Evolutionary conservation across 2,113 vertebrate genomes (phyloP), one percentile per base, ranked within the genome.

Genomic region (Anarrhichthys ocellatus): DNA sequence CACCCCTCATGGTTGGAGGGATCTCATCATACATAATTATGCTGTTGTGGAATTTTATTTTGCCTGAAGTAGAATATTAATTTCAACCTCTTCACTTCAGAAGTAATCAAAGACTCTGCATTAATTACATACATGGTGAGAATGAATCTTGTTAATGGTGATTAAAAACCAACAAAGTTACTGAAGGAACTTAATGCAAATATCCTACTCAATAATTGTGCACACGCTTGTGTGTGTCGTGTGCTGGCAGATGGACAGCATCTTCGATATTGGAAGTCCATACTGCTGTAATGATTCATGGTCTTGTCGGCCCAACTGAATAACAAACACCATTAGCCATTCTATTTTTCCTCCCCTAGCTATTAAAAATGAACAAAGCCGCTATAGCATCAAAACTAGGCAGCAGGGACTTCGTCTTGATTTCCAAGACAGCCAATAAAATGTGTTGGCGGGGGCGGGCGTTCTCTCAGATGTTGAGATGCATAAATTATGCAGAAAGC

Each of bases 401-500:
- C 89, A 82, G 81, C 80, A 40, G 78, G 67, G 71, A 85, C 80
- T 79, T 88, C 36, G 65, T 83, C 82, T 73, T 82, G 61, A 90
- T 92, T 91, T 80, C 64, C 73, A 32, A 68, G 81, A 75, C 76
- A 82, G 89, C 81, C 91, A 89, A 89, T 92, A 67, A 88, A 91
- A 91, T 44, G 20, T 36, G 64, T 91, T 83, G n/a, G 87, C 38
- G 80, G 75, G 71, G 86, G 84, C 58, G 76, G 87, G 85, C 61
- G 76, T 89, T 91, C 86, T 92, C 80, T 94, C 89, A 88, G 86
- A 95, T 95, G 91, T 94, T 93, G 91, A 79, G 77, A 71, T 14
- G 42, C 78, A 90, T 96, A 84, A 94, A 96, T 95, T 84, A 94
- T 95, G 91, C 89, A 94, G 42, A 85, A 88, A 82, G 71, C 80